Base-by-base conservation (phyloP, 2,888 invertebrate genomes). In the Magallana nippona region DNA sequence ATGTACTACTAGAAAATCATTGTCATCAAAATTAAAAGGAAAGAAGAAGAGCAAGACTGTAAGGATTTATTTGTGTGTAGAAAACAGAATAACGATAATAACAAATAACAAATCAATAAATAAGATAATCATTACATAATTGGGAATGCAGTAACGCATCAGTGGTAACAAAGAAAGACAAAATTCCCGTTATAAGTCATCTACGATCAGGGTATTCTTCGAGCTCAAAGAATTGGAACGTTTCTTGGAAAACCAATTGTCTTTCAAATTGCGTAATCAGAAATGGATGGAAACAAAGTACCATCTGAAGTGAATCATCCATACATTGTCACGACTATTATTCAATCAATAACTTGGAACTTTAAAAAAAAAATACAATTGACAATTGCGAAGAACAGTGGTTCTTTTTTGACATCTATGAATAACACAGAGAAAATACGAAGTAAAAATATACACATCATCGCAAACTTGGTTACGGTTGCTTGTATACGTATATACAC, bases 61-160 rank as follows among this genome's bases (percentile, higher is more conserved):
- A 13, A 71, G 32, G 32, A 11, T 71, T 71, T 71, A 71, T 27
- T 71, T 32, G 71, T 71, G 71, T 71, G 71, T 71, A 71, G 15
- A 71, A 71, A 71, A 13, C 60, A n/a, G 32, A 19, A 22, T 71
- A 71, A 71, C 71, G 32, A 17, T 71, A 19, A 71, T 22, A 71
- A 71, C 22, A 71, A 27, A 27, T 71, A 71, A 71, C 71, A 71
- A 27, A 71, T 71, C 15, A 71, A 71, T 71, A 71, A 71, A 71
- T 71, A 27, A 71, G 27, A 71, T 71, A 44, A 44, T 44, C 8
- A 44, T 44, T 44, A 44, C 0, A 8, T 44, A 44, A 15, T 27
- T 27, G 32, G 10, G 27, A 15, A 32, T 71, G 22, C 22, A 27
- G 27, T 71, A 27, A 32, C 71, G 15, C 15, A 71, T 27, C 71